These are phyloP conservation scores for Bombyx mandarina DNA, from an alignment of 1,140 invertebrate species.

Conservation along the genomic window DNA sequence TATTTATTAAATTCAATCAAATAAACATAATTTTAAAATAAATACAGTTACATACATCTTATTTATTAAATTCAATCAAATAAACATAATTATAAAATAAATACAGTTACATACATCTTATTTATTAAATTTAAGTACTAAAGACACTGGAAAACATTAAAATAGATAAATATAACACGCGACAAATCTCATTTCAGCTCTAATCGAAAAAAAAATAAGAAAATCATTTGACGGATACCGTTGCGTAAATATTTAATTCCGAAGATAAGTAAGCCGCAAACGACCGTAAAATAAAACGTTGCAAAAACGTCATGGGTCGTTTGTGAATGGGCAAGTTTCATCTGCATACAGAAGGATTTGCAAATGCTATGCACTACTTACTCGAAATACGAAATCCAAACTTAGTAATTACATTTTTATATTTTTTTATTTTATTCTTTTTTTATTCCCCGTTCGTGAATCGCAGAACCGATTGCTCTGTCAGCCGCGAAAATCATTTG, in stretches of 20 bases:
- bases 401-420: slow-evolving; percentile 32
- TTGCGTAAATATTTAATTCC: slow-evolving; percentile 17
- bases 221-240: not conserved
- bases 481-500: slow-evolving; percentile 34
- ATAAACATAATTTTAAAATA: no score
- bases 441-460: slow-evolving; percentile 28
- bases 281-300: slow-evolving; percentile 27
- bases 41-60: no score
- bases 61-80: no score
- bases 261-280: slow-evolving; percentile 16
- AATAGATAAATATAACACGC: no score
- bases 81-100: no score
- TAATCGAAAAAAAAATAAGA: no score
- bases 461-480: slow-evolving; percentile 42
- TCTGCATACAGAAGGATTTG: slow-evolving; percentile 25
- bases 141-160: no score
- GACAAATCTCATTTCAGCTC: no score
- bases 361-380: slow-evolving; percentile 43
- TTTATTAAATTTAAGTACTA: no score
- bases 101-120: no score
- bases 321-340: slow-evolving; percentile 18
- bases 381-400: slow-evolving; percentile 34
- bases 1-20: no score
- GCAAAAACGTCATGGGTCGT: slow-evolving; percentile 19
- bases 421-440: slow-evolving; percentile 18